Conservation (phyloP, 1,140 invertebrate species). For the Sitobion miscanthi region DNA sequence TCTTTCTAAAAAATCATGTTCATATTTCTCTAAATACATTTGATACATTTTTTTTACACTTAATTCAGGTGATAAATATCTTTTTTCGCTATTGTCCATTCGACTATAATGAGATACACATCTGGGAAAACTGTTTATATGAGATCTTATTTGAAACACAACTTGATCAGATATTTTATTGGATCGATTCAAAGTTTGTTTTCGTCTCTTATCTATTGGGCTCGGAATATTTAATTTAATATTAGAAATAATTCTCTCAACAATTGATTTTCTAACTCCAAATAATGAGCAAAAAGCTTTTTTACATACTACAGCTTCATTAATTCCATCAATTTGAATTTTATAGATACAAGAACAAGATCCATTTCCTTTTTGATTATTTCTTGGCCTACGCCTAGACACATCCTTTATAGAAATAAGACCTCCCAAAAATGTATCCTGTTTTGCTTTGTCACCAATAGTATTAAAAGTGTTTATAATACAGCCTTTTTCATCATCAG, state of each 20-base stretch:
- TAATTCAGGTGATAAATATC: slow-evolving; percentile 11
- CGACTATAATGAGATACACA: slow-evolving; percentile 16
- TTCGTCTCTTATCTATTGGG: not conserved
- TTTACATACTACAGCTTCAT: not conserved
- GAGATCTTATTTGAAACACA: not conserved
- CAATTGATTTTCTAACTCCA: not conserved
- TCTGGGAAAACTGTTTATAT: not conserved
- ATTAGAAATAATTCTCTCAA: not conserved
- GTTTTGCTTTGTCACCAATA: not conserved
- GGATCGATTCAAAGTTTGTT: not conserved
- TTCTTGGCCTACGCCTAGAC: not conserved
- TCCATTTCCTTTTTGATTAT: not conserved
- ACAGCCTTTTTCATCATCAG: not conserved
- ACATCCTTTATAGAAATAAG: not conserved
- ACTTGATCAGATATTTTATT: not conserved
- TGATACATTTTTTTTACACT: slow-evolving; percentile 1
- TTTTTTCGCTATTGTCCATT: not conserved
- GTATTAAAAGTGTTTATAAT: not conserved
- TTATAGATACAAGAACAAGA: not conserved
- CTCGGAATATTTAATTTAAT: not conserved
- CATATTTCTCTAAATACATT: not conserved
- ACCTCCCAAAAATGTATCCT: not conserved
- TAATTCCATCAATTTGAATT: not conserved
- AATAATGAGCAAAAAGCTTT: not conserved
- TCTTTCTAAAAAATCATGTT: not conserved